Conservation (phyloP, 2,113 vertebrate species). For the Oxyruncus cristatus region DNA sequence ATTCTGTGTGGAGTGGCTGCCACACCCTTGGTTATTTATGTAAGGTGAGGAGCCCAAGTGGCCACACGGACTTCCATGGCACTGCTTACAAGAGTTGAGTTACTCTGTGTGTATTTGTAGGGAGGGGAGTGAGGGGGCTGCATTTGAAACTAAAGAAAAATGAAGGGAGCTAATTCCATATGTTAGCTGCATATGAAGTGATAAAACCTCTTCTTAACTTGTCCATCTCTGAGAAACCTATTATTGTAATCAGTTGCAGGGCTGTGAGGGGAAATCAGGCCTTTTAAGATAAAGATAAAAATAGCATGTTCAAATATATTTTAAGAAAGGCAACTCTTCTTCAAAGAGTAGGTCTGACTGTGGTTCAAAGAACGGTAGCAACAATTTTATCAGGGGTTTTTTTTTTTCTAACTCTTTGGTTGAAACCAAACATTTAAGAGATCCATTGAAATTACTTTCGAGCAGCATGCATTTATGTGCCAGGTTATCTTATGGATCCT, state of each 20-base stretch:
- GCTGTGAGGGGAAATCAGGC: slow-evolving; percentile 47
- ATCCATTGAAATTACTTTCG: not conserved
- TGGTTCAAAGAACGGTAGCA: not conserved
- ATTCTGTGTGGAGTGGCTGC: not conserved
- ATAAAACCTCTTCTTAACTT: not conserved
- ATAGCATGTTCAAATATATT: slow-evolving; percentile 45
- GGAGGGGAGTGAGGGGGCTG: not conserved
- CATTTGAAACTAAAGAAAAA: not conserved
- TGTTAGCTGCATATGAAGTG: not conserved
- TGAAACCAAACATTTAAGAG: not conserved
- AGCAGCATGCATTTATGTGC: fast-evolving
- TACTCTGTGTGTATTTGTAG: not conserved
- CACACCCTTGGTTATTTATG: fast-evolving
- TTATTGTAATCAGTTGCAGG: slow-evolving; percentile 21
- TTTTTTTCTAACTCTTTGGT: not conserved
- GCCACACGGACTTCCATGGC: not conserved
- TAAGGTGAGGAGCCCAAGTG: not conserved
- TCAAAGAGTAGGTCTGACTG: not conserved
- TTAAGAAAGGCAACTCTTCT: slow-evolving; percentile 37
- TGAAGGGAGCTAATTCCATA: not conserved
- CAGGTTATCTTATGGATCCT: not conserved
- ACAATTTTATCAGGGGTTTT: not conserved
- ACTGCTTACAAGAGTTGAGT: not conserved
- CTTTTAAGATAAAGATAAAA: slow-evolving; percentile 55
- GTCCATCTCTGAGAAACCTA: not conserved